Evolutionary conservation across 2,888 invertebrate genomes (phyloP).

Genomic region (Sphecodes monilicornis): DNA sequence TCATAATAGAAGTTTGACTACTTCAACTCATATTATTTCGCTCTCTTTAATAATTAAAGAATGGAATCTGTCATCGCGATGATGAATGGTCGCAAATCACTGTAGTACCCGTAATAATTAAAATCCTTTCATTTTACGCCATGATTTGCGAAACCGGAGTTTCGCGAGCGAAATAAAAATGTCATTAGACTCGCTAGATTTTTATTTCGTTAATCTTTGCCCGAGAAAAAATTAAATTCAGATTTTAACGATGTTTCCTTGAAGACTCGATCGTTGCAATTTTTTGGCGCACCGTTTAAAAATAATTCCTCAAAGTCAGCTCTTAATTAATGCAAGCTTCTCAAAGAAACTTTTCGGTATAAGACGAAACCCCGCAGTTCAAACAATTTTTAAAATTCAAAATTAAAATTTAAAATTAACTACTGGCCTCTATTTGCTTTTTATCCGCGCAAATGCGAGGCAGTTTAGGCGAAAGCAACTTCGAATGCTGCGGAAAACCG

Average conservation of each 20-base stretch:
- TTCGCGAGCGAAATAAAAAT: not conserved
- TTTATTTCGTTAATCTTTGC: not conserved
- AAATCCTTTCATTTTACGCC: not conserved
- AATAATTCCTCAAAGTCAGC: not conserved
- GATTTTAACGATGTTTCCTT: not conserved
- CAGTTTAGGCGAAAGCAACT: conserved; percentile 13
- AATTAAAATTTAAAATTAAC: too few relatives aligned
- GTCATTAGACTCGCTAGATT: not conserved
- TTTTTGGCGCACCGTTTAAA: not conserved
- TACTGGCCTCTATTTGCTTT: conserved; percentile 31
- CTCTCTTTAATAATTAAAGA: not conserved
- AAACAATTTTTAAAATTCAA: too few relatives aligned
- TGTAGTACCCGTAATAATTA: not conserved
- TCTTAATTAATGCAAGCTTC: not conserved
- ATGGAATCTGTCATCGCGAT: not conserved
- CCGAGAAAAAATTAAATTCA: not conserved
- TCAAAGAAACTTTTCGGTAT: not conserved
- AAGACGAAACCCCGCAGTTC: not conserved
- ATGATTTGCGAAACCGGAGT: not conserved
- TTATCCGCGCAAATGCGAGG: not conserved
- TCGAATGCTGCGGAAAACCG: not conserved
- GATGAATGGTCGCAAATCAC: not conserved
- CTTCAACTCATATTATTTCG: not conserved
- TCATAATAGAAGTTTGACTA: not conserved
- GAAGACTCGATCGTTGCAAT: not conserved